These are phyloP conservation scores for Hirtodrosophila confusa DNA, from an alignment of 2,888 invertebrate species.

Conservation along the genomic window DNA sequence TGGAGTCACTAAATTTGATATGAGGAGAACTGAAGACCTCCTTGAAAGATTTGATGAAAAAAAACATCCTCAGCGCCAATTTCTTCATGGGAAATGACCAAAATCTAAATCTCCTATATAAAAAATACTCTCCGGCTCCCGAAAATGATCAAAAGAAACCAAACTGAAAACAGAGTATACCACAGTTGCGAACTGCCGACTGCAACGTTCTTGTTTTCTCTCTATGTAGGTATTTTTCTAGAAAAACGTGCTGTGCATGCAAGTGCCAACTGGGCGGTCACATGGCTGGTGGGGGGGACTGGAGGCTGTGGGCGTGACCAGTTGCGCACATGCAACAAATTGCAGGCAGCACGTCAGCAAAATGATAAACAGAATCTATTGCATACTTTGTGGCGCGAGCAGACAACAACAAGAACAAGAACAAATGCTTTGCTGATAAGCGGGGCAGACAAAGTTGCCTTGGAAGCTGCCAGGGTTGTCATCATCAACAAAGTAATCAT, in stretches of 20 bases:
- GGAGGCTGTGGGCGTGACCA: slow-evolving; percentile 18
- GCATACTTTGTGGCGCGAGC: slow-evolving; percentile 70
- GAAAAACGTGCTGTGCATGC: slow-evolving; percentile 33
- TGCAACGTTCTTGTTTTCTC: neutral
- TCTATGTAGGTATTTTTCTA: neutral
- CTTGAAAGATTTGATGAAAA: too few relatives aligned
- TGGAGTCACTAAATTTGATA: too few relatives aligned
- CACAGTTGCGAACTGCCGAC: too few relatives aligned
- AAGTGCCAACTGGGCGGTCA: slow-evolving; percentile 2
- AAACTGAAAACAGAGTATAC: too few relatives aligned
- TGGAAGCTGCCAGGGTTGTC: slow-evolving; percentile 64
- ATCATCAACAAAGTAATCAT: slow-evolving; percentile 79
- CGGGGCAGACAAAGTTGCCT: slow-evolving; percentile 46
- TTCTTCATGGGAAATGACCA: too few relatives aligned
- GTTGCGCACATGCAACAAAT: slow-evolving; percentile 61
- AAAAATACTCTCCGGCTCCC: too few relatives aligned
- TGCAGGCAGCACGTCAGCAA: slow-evolving; percentile 71
- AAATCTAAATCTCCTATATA: too few relatives aligned
- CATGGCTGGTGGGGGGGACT: neutral
- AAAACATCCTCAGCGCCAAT: too few relatives aligned
- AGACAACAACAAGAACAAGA: neutral
- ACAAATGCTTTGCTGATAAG: slow-evolving; percentile 45
- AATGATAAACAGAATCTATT: slow-evolving; percentile 75
- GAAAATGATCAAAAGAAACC: too few relatives aligned
- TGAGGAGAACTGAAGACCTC: too few relatives aligned